Base-by-base conservation (phyloP, 2,797 vertebrate genomes). In the Betta splendens region DNA sequence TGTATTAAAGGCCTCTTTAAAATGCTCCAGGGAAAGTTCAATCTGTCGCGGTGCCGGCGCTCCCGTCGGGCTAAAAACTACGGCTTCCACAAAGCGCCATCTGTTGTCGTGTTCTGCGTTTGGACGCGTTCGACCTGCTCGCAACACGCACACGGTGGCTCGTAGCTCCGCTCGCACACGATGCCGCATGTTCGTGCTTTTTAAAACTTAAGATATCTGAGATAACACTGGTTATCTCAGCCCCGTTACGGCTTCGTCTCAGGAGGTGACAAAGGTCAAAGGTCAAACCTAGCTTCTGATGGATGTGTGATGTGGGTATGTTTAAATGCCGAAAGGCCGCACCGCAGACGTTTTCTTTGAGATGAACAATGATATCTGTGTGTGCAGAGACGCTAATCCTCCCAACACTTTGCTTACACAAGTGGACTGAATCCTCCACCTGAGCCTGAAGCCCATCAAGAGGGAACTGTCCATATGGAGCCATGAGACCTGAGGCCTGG, bases 21-120 rank as follows among this genome's bases (percentile, higher is more conserved):
- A 56, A 48, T 33, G 13, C 75, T 64, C 45, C 29, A 38, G 65
- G 53, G 70, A 70, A 23, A 25, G 25, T 53, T 72, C 35, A 42
- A 56, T 46, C 47, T 69, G 48, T 48, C 42, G 62, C 1, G 44
- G 25, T 57, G 56, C 25, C 37, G 46, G 28, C 38, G 48, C n/a
- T 22, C 59, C 35, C 38, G 9, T 33, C 67, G 1, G 38, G 66
- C 37, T 56, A 47, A 59, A n/a, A 79, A 64, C 17, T 45, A 36
- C 37, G 35, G 28, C 23, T 61, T 58, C 68, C 12, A 75, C 47
- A 66, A 52, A 59, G 20, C 17, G 50, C 67, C 72, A 73, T 76
- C 79, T 84, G 75, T 52, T 70, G 57, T 61, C 2, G 17, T 64
- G 59, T 72, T 70, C 21, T 22, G 6, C 43, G 64, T 68, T 35